Evolutionary conservation across 2,113 vertebrate species (phyloP), one percentile per base, ranked within the genome.

Genomic region (Paramisgurnus dabryanus): DNA sequence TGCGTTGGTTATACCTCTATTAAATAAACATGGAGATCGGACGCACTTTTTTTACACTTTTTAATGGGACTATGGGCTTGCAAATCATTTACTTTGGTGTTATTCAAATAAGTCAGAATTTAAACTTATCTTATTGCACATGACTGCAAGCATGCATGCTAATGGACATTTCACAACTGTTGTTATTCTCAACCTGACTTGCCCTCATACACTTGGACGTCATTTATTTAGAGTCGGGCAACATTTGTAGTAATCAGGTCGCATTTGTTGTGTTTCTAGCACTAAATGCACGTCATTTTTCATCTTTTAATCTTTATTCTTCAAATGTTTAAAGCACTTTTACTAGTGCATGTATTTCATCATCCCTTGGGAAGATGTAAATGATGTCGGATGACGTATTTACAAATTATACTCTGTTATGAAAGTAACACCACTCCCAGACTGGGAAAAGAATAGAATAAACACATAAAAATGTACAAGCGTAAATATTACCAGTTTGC

Each of bases 201-300:
- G 15, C 15, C 15, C 15, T 17, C 15, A 57, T 17, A 17, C 6
- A 5, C 6, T 57, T 57, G n/a, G 9, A 22, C 43, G 22, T 78
- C 5, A 70, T 53, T 22, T 6, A 2, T 77, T 72, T 68, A 18
- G 6, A 10, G n/a, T 76, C 41, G 13, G 63, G 27, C 47, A 74
- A 57, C 58, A 60, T 81, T 85, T 84, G n/a, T 60, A 79, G 73
- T 83, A 80, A 86, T 71, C 50, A 78, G 49, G 43, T 72, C 7
- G 65, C 43, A 64, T 53, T 85, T 85, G 73, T 75, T 6, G 49
- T 82, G 82, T 86, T 79, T 65, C 8, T 69, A 58, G 49, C 27
- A n/a, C 34, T 43, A 72, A 73, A 58, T 72, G 34, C 53, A 57
- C 1, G 6, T 60, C 11, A 45, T 27, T 39, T 18, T 43, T 73